A percentile compares a stretch with the other conserved stretches of the same genome.
Evolutionary conservation across 2,797 vertebrate species (phyloP).

Genomic region (Lutra lutra): DNA sequence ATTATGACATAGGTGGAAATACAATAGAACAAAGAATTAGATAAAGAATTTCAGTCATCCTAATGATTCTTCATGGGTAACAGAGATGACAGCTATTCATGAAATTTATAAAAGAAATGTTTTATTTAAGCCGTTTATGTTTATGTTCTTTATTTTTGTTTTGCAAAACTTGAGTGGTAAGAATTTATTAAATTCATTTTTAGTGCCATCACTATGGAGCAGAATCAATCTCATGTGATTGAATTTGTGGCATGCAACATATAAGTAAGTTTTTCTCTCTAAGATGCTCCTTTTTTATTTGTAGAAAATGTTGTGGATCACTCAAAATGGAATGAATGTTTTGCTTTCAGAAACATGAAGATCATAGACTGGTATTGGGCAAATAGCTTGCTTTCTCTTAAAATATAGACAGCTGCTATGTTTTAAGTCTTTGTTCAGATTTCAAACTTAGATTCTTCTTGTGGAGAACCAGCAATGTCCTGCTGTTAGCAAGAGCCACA

Average conservation of each 20-base stretch:
- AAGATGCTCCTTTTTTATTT: slow-evolving; percentile 3
- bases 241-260: background rate
- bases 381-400: background rate
- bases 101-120: background rate
- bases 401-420: background rate
- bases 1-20: background rate
- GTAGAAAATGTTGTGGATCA: background rate
- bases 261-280: background rate
- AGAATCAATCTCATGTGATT: background rate
- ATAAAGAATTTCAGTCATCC: background rate
- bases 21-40: background rate
- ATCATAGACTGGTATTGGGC: background rate
- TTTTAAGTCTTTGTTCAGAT: background rate
- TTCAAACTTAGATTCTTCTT: background rate
- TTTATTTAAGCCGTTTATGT: background rate
- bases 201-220: background rate
- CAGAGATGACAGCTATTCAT: background rate
- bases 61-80: background rate
- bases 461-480: background rate
- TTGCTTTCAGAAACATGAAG: background rate
- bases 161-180: background rate
- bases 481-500: background rate
- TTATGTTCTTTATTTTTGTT: background rate
- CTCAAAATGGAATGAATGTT: background rate
- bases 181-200: background rate